Percentiles rank a stretch among this genome's conserved stretches.
Conservation (phyloP, 2,113 vertebrate genomes). For the Mus musculus region DNA sequence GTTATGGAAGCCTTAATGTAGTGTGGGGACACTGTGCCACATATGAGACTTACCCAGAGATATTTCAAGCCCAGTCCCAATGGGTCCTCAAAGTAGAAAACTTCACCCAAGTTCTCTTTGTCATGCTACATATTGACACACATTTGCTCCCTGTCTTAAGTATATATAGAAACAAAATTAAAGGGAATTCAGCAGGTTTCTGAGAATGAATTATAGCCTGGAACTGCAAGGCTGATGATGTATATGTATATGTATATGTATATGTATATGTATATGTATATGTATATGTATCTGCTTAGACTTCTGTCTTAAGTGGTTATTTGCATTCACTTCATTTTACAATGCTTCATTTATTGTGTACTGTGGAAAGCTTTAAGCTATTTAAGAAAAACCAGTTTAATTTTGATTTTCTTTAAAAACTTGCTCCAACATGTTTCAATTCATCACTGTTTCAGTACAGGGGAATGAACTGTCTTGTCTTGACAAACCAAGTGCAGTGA, state of each 20-base stretch:
- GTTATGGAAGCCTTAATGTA: neutral
- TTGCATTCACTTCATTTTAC: constrained; percentile 63
- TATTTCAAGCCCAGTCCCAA: neutral
- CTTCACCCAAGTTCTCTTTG: neutral
- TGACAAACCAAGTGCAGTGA: constrained; percentile 70
- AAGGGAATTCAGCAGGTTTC: constrained; percentile 65
- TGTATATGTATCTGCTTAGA: constrained; percentile 26
- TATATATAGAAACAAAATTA: constrained; percentile 70
- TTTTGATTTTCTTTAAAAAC: constrained; percentile 36
- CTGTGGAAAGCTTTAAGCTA: constrained; percentile 69
- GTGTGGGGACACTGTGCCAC: neutral
- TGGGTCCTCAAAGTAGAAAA: neutral
- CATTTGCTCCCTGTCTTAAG: constrained; percentile 53
- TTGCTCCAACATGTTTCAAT: constrained; percentile 68
- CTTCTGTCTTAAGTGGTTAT: constrained; percentile 71
- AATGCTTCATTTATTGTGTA: constrained; percentile 73
- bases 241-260: neutral
- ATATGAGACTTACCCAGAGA: constrained; percentile 23
- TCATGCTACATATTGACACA: neutral
- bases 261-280: too few species aligned
- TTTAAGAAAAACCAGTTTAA: constrained; percentile 62
- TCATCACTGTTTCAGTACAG: constrained; percentile 62
- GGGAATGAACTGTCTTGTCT: constrained; percentile 42
- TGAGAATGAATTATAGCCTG: constrained; percentile 66
- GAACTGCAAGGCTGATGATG: constrained; percentile 24